Evolutionary conservation across 2,113 vertebrate genomes (phyloP), one percentile per base, ranked within the genome.

Genomic region (Siphamia tubifer): DNA sequence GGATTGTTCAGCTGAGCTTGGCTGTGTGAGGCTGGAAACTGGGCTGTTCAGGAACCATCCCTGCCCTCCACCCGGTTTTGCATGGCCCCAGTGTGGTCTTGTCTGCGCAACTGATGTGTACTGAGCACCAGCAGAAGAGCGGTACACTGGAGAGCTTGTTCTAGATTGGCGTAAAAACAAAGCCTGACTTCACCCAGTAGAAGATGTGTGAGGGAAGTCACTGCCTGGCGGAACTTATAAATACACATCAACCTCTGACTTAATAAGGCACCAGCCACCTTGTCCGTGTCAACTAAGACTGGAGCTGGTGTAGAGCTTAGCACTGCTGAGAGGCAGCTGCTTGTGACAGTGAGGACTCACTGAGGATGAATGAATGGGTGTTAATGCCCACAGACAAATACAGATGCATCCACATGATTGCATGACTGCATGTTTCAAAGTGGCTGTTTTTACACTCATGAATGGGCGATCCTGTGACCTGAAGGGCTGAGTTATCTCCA

Each of bases 71-170:
- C 39, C 19, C 17, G 8, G 68, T 77, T 74, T 65, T 23, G 25
- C 71, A 68, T 77, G 70, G 54, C 56, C 42, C 49, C 72, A 25
- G 53, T 48, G 42, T 13, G 10, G 32, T 48, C 40, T 48, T 57
- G 61, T 76, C 71, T 69, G 63, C n/a, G 12, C 57, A 64, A 66
- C 71, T 36, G 68, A 81, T 77, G 70, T 68, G 56, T 42, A 47
- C 32, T 7, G 20, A 65, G 63, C n/a, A 27, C 53, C 69, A 42
- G 57, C 53, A 39, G 58, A 66, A 21, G 57, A 52, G 63, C 11
- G 20, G 74, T 38, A 73, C 73, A 84, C 69, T 78, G 63, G 47
- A 68, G 43, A 3, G 0, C 55, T 79, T 82, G 76, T 84, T 84
- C 66, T 58, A 30, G 27, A 55, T 78, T 85, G 74, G 74, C 79